Evolutionary conservation across 1,140 invertebrate genomes (phyloP), one percentile per base, ranked within the genome.

Genomic region (Lepeophtheirus salmonis): DNA sequence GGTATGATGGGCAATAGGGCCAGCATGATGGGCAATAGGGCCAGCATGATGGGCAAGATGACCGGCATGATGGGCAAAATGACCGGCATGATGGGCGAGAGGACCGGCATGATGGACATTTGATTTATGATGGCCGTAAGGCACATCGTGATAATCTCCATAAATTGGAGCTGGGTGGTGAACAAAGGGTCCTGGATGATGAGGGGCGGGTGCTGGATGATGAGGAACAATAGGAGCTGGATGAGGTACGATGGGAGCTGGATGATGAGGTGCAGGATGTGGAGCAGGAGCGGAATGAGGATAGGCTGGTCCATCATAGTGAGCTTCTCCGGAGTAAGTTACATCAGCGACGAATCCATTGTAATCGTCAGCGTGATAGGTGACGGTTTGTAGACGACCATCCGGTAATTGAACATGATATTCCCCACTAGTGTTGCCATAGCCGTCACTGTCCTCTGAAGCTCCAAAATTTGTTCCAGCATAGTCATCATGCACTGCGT

Each of bases 321-420:
- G 30, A n/a, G 56, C 20, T 16, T 54, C 20, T 2, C 52, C 52
- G 52, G 14, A 14, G 6, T 57, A 41, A 3, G 16, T 77, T 1
- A 83, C 79, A 66, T 81, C 81, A 57, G 83, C 83, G 66, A 81
- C 81, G 70, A 82, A 85, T 30, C 83, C 83, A 65, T 80, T 80
- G 65, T 82, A 80, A 79, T 82, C 83, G 67, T 84, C 82, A 21
- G 82, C 83, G 0, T 77, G 82, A 70, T 86, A 86, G 58, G 76
- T 50, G 13, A 64, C 65, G 6, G 53, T 63, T 58, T 66, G 65
- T 41, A 60, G 58, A 20, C 65, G 63, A 13, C 66, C 66, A 57
- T 68, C 66, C 1, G 68, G 68, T n/a, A 69, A 64, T 2, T 62
- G 62, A 48, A 69, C 67, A 6, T 50, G 62, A 63, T 69, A 70